A percentile compares a stretch with the other conserved stretches of the same genome.
phyloP scores from a whole-genome alignment of 1,140 invertebrate species.

The Monochamus saltuarius region DNA sequence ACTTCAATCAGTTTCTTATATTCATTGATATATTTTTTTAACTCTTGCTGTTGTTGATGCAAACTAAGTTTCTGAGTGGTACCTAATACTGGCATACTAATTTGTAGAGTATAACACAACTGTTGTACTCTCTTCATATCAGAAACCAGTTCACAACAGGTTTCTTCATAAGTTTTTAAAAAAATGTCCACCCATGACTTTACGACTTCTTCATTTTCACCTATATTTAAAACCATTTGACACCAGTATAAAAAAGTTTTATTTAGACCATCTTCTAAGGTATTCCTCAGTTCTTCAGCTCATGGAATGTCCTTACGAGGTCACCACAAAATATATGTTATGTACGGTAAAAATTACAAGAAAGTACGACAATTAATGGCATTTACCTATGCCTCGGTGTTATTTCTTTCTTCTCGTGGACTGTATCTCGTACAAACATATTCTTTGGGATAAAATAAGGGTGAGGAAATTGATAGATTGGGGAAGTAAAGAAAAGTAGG shows the following conservation, averaged over 20 bases:
- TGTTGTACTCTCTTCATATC: constrained; percentile 20
- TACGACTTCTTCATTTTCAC: constrained; percentile 9
- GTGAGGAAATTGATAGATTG: no score
- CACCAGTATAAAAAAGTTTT: constrained; percentile 15
- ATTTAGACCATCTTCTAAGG: not conserved
- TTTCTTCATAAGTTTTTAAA: constrained; percentile 12
- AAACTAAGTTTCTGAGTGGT: constrained; percentile 10
- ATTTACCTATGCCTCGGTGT: no score
- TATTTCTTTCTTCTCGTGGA: no score
- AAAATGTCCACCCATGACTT: constrained; percentile 2
- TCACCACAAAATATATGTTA: no score
- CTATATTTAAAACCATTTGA: constrained; percentile 5
- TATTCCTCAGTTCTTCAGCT: constrained; percentile 13
- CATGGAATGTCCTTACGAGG: not conserved
- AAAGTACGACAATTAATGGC: no score
- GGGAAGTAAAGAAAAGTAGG: no score
- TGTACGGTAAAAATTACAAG: no score
- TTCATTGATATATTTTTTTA: constrained; percentile 24
- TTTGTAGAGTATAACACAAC: constrained; percentile 13
- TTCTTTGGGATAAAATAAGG: no score
- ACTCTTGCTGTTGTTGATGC: constrained; percentile 19
- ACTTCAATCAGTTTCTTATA: constrained; percentile 25
- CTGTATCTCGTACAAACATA: no score
- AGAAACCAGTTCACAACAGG: constrained; percentile 15
- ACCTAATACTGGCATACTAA: constrained; percentile 23